Base-by-base conservation (phyloP, 2,113 vertebrate genomes). In the Suncus etruscus region DNA sequence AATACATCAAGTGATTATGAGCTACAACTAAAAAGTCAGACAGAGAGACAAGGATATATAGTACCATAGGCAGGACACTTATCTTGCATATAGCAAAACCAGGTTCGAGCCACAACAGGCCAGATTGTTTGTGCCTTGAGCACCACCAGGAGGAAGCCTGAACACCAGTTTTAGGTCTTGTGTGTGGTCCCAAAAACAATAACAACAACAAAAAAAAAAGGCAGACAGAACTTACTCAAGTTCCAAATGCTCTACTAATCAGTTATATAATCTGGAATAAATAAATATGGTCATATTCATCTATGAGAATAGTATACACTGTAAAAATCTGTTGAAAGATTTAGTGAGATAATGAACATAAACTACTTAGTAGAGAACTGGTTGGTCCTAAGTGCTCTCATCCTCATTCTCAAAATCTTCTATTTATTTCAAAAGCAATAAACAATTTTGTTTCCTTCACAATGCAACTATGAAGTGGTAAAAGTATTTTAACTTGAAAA, bases 401-500 rank as follows among this genome's bases (percentile, higher is more conserved):
- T n/a, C 61, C 75, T 32, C 22, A 61, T 61, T 61, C 58, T 22
- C 45, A 29, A 22, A 11, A 31, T 31, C 50, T 29, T 70, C 68
- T 86, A n/a, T 51, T 25, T 86, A n/a, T 51, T 25, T 89, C 22
- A 91, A 76, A 51, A 66, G n/a, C 51, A 87, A 24, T 61, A 29
- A 89, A 90, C 22, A 92, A 24, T 27, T 84, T 63, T 88, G n/a
- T 84, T 74, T 89, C 77, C 79, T 86, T 90, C 61, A 79, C 1
- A 84, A 50, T 54, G 31, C 22, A 91, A 66, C 10, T 45, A 70
- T 27, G 0, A 83, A 72, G 61, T 78, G 2, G 75, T 48, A 58
- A 81, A 85, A 66, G 74, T 75, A 50, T 39, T 85, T 10, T 83
- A 93, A 86, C 39, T 16, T 80, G 20, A 81, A 86, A 94, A 32